Base-by-base conservation (phyloP, 2,113 vertebrate species). In the Poeciliopsis turrubarensis region DNA sequence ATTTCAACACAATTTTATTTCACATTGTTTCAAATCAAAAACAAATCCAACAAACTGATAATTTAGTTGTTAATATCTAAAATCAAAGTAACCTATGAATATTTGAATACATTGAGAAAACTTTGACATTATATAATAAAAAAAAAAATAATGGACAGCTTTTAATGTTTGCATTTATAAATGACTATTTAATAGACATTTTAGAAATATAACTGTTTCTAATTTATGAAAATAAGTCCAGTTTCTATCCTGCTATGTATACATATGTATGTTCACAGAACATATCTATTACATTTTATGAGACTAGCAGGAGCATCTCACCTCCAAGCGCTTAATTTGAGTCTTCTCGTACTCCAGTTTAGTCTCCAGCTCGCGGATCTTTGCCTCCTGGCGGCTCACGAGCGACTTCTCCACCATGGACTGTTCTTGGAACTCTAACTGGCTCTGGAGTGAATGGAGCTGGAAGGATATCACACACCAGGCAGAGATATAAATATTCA, bases 321-420 rank as follows among this genome's bases (percentile, higher is more conserved):
- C 98, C 97, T 99, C 98, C 80, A 99, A 91, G 71, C 98, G 96
- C 86, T 99, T 99, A 87, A 96, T 95, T 94, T 99, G 98, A 0
- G 97, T 97, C 93, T 94, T 95, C 90, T 99, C 98, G 0, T 97
- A 99, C 92, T 99, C 98, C 90, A 99, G 94, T 81, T 98, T 96
- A 39, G 96, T 98, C 92, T 99, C 98, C 92, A 99, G 94, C 90
- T 99, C 98, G 0, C 98, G 96, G 89, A 99, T 98, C 94, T 97
- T 98, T 78, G 97, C 98, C 86, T 99, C 98, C 84, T 99, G 98
- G 39, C 98, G 95, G 93, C 98, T 98, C 88, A 99, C 97, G 31
- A 99, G 92, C 0, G 97, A 98, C 89, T 98, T 99, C 88, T 98
- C 98, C 93, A 99, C 98, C 98, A 98, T 99, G 84, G 97, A 98